Evolutionary conservation across 1,140 invertebrate genomes (phyloP).

Genomic region (Procambarus clarkii): DNA sequence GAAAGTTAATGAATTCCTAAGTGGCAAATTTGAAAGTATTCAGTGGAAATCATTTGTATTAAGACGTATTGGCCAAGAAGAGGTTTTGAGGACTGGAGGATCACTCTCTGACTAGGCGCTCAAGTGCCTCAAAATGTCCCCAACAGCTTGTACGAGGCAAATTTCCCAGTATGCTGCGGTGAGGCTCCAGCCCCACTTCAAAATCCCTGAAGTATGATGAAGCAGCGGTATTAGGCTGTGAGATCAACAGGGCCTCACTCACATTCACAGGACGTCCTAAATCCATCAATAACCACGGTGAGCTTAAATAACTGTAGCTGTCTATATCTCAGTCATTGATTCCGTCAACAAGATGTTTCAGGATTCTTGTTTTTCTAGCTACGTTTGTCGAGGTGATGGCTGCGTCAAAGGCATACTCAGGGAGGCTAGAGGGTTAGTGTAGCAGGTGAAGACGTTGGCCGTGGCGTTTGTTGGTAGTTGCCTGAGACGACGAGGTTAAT

Average conservation of each 20-base stretch:
- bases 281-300: background rate
- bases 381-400: too few species aligned
- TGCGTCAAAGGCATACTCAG: background rate
- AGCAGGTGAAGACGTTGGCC: background rate
- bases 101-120: too few species aligned
- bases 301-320: background rate
- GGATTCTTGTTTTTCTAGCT: too few species aligned
- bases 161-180: background rate
- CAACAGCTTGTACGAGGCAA: background rate
- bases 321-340: too few species aligned
- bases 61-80: too few species aligned
- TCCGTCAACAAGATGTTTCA: background rate
- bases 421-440: background rate
- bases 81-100: too few species aligned
- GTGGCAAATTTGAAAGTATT: too few species aligned
- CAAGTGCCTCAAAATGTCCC: too few species aligned
- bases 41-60: too few species aligned
- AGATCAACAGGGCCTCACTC: background rate
- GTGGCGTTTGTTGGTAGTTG: background rate
- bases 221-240: background rate
- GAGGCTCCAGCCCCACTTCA: background rate
- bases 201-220: background rate
- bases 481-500: background rate
- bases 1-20: too few species aligned
- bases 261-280: background rate